Evolutionary conservation across 2,113 vertebrate species (phyloP), one percentile per base, ranked within the genome.

Genomic region (Typhlomys cinereus): DNA sequence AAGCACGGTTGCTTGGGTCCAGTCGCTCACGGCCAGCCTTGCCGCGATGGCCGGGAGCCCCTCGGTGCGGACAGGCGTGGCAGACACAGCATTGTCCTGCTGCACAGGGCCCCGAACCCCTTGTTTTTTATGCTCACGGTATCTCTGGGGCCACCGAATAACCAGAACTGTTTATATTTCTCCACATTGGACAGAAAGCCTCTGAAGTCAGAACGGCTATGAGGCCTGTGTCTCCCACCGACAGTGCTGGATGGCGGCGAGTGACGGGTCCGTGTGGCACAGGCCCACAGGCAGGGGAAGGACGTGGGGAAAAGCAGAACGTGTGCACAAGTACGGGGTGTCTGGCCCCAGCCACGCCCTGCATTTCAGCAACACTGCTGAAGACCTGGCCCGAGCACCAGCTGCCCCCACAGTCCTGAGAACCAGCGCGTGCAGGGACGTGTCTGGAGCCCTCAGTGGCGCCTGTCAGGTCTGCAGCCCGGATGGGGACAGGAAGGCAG

Each of bases 101-200:
- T 62, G 2, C 2, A 7, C 2, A 7, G 23, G 0, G 1, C 15
- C 41, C 3, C 29, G 5, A 10, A 50, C 34, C 4, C 39, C 41
- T 1, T 1, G 34, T 4, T 18, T 12, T 41, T 3, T 8, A 34
- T 20, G 62, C 74, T 52, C 52, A 25, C 12, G 4, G 61, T 7
- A 34, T 34, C 39, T 39, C 70, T 18, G 14, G 0, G 27, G 21
- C 11, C 31, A 13, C 9, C 29, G 17, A 31, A 62, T 15, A 1
- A 81, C 2, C 25, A 39, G 25, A 10, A 14, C 41, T 29, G 39
- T 17, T 46, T 5, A n/a, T 29, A 6, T 15, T 11, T 57, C 41
- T 52, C n/a, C 13, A n/a, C 39, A 52, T 2, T 36, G 18, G 67
- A 48, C 1, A 21, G 34, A 29, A 66, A 3, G 66, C n/a, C 27